Base-by-base conservation (phyloP, 1,140 invertebrate species). In the Acarapis woodi region DNA sequence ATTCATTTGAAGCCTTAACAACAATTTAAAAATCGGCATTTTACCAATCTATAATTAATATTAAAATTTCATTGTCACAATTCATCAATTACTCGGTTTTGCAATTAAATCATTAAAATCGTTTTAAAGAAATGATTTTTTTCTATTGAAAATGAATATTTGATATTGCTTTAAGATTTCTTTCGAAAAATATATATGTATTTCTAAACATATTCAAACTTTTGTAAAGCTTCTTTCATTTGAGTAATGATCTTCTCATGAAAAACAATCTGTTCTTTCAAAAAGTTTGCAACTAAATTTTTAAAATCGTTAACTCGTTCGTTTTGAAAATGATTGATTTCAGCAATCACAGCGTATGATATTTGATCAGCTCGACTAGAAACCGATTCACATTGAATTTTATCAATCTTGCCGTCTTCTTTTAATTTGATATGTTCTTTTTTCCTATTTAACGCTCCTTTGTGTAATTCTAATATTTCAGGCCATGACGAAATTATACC, bases 261-360 rank as follows among this genome's bases (percentile, higher is more conserved):
- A 58, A 93, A 93, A 26, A 64, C 64, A 25, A 90, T 78, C 59
- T 94, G 87, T 49, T 79, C 72, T 38, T 59, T 59, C 28, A 94
- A 60, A 52, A 80, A 90, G 38, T 63, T 67, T 51, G 75, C 72
- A 60, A 90, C 76, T 34, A 76, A 71, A 32, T 66, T 60, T 53
- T 75, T 80, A 44, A 85, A 67, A 55, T 93, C 79, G n/a, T 64
- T 60, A 20, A 77, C 71, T 43, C 79, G 64, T 49, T 88, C 78
- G 14, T 61, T 52, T 48, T 87, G 79, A 50, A 94, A 90, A 55
- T 94, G 77, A 46, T 71, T 71, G 40, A 93, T 73, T 61, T 96
- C 87, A 21, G 85, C 82, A 50, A 90, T 63, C 26, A 85, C 63
- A 1, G 79, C 70, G 51, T 87, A 88, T 0, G 79, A 82, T 47